Evolutionary conservation across 2,888 invertebrate genomes (phyloP), one percentile per base, ranked within the genome.

Genomic region (Pyralis farinalis): DNA sequence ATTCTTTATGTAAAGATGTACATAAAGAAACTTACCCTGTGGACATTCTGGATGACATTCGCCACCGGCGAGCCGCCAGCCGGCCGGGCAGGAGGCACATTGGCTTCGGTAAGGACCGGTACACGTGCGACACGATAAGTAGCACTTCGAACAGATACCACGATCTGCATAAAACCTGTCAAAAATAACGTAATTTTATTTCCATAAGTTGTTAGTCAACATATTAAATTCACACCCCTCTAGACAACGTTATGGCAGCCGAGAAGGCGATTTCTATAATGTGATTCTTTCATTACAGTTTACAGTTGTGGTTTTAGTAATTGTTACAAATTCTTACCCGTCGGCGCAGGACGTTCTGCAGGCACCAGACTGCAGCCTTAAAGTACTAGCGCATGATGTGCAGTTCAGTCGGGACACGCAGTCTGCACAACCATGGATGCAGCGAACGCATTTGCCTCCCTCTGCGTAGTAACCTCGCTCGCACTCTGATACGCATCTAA

Each of bases 31-130:
- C 45, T 37, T 59, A 85, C 86, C 96, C 78, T 95, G 94, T 0
- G 96, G 96, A 74, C 97, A 97, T 62, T 95, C 94, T 0, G 95
- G 94, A 58, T 95, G 93, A 61, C 96, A 96, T 72, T 96, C 95
- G 1, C 96, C 96, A 1, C 94, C 94, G 0, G 95, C 94, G 45
- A 96, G 81, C 70, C 94, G 93, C 95, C 95, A 96, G 2, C 94
- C 94, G 3, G 86, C 80, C 0, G 95, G 95, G 69, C 96, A 97
- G 10, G 93, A 93, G 0, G 96, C 95, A 74, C 96, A 97, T 73
- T 96, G 96, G 71, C 95, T 94, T 22, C 95, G 91, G 31, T 95
- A 90, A 0, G 96, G 96, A 0, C 97, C 97, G 53, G 94, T 94
- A 72, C 96, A 97, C 5, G 96, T 96, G 62, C 92, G 92, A 66